A percentile compares a stretch with the other conserved stretches of the same genome.
Conservation (phyloP, 2,797 vertebrate species). For the Sciurus vulgaris region DNA sequence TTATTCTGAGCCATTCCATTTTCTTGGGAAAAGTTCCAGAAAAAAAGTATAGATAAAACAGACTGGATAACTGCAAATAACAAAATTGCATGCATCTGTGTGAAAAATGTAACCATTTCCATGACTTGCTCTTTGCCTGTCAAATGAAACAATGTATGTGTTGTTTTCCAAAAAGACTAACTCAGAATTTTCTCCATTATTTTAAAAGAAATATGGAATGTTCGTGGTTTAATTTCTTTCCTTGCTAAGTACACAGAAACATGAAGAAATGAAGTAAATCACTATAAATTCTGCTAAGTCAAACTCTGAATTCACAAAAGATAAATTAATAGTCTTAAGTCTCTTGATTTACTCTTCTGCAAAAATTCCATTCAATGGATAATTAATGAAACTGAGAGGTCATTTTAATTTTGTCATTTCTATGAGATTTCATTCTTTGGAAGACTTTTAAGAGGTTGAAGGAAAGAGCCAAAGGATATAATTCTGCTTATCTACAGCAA, state of each 20-base stretch:
- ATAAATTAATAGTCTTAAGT: slow-evolving; percentile 30
- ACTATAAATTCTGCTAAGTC: slow-evolving; percentile 1
- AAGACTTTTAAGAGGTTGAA: not conserved
- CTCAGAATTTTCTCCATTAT: not conserved
- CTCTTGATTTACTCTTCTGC: slow-evolving; percentile 44
- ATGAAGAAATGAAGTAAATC: slow-evolving; percentile 24
- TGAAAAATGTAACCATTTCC: slow-evolving; percentile 46
- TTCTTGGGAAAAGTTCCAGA: slow-evolving; percentile 8
- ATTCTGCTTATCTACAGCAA: slow-evolving; percentile 30
- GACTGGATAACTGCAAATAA: not conserved
- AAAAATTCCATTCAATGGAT: slow-evolving; percentile 64
- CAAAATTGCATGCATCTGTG: not conserved
- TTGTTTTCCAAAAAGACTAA: slow-evolving; percentile 52
- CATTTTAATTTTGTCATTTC: slow-evolving; percentile 76
- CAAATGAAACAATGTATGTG: slow-evolving; percentile 37
- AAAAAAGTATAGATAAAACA: slow-evolving; percentile 11
- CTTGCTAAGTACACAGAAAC: not conserved
- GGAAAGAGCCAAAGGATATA: slow-evolving; percentile 34
- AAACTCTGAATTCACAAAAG: slow-evolving; percentile 61
- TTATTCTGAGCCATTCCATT: not conserved
- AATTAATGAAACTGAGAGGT: slow-evolving; percentile 79
- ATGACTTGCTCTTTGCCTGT: not conserved
- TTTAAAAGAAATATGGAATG: slow-evolving; percentile 18
- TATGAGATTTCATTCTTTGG: slow-evolving; percentile 42
- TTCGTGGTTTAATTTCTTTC: not conserved